A percentile compares a stretch with the other conserved stretches of the same genome.
Evolutionary conservation across 2,113 vertebrate species (phyloP).

Genomic region (Uria lomvia): DNA sequence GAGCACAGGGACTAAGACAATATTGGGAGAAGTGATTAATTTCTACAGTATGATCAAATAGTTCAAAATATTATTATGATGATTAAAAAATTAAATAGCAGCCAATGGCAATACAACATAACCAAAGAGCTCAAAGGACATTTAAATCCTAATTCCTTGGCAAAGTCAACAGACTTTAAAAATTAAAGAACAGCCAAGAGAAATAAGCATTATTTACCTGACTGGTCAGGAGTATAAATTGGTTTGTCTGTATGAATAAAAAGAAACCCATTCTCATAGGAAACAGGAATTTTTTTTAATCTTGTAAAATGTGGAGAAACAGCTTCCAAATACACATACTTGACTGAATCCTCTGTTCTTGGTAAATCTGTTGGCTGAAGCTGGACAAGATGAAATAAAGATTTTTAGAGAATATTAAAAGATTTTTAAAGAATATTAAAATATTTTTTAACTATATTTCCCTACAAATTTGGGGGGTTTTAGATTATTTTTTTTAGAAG

Average conservation of each 20-base stretch:
- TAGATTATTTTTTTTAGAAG: not conserved
- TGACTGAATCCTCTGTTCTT: not conserved
- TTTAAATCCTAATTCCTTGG: not conserved
- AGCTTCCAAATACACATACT: conserved; percentile 80
- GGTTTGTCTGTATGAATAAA: conserved; percentile 92
- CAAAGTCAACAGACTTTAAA: not conserved
- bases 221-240: conserved; percentile 88
- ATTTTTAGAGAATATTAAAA: not conserved
- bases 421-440: not conserved
- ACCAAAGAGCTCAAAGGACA: not conserved
- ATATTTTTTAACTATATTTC: not conserved
- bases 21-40: not conserved
- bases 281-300: conserved; percentile 74
- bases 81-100: not conserved
- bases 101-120: not conserved
- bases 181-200: not conserved
- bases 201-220: conserved; percentile 69
- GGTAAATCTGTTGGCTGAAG: conserved; percentile 73
- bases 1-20: not conserved
- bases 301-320: conserved; percentile 76
- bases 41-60: not conserved
- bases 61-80: not conserved
- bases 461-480: not conserved
- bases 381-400: conserved; percentile 51
- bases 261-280: conserved; percentile 85